These are phyloP conservation scores for Phyllostomus hastatus DNA, from an alignment of 2,113 vertebrate genomes.

Conservation along the genomic window DNA sequence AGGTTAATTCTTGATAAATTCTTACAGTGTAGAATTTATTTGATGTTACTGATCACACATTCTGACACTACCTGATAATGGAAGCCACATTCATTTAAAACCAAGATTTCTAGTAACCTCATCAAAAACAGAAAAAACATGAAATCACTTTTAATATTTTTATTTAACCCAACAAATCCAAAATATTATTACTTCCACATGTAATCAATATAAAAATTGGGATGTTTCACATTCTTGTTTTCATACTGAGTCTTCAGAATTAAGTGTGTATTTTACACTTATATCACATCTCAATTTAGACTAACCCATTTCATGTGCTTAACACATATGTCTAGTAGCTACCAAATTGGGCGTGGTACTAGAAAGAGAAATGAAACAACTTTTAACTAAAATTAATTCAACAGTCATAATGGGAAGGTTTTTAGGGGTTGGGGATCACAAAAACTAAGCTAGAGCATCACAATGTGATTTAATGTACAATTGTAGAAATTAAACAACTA, in stretches of 20 bases:
- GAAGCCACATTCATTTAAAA: background rate
- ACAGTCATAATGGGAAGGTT: background rate
- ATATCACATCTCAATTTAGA: background rate
- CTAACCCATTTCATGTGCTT: background rate
- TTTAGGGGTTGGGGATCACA: background rate
- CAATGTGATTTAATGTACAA: background rate
- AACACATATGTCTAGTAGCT: background rate
- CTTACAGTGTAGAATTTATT: background rate
- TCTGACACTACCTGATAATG: background rate
- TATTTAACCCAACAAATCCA: background rate
- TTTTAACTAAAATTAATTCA: constrained; percentile 21
- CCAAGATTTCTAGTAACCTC: background rate
- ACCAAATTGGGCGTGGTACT: background rate
- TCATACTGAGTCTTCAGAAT: background rate
- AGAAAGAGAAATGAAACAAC: background rate
- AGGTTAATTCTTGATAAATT: constrained; percentile 2
- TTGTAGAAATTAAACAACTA: background rate
- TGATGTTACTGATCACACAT: background rate
- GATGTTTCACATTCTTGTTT: background rate
- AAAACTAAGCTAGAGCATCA: background rate
- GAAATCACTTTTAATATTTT: background rate
- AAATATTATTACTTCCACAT: background rate
- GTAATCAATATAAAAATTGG: background rate
- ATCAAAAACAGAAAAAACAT: background rate
- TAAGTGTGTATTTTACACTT: background rate